Evolutionary conservation across 2,797 vertebrate species (phyloP), one percentile per base, ranked within the genome.

Genomic region (Potorous gilbertii): DNA sequence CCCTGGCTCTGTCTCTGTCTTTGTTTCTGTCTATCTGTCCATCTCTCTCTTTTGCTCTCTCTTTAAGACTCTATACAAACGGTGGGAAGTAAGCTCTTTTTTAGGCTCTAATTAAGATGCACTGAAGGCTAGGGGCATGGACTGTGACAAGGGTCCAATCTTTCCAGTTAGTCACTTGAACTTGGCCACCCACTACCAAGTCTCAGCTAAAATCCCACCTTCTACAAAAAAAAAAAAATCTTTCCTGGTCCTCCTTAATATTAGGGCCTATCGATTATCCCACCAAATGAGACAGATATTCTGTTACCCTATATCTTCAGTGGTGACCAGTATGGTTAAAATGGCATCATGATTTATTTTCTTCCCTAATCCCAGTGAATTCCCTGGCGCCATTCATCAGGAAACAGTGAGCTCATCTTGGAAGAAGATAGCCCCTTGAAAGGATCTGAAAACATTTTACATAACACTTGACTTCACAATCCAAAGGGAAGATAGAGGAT

Each of bases 311-410:
- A 90, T 93, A 81, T 96, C 90, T 97, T 98, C 95, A 97, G 97
- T 52, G 96, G 96, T 96, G 95, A 97, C 92, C 95, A 97, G 95
- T 91, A 91, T 94, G 93, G 97, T 93, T 27, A 90, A 96, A 96
- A 92, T 92, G 55, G 95, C 87, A 95, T 97, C 95, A 3, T 3
- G 24, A 34, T 54, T n/a, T 94, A 96, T 95, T 92, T 95, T 96
- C 96, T 97, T 94, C 74, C 94, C 96, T 97, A 96, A 97, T 94
- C 93, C 93, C 81, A 91, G 29, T 93, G 93, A 98, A 97, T 96
- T 97, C 97, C 54, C 62, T 96, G 97, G 98, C 96, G 95, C 89
- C 29, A 24, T 50, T 87, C 66, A 94, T 91, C 40, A 94, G 66
- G 95, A 94, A 93, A 94, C 29, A 92, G 87, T 0, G 55, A 92